Percentiles rank a stretch among this genome's conserved stretches.
phyloP scores from a whole-genome alignment of 2,888 invertebrate species.

The Coenonympha arcania region DNA sequence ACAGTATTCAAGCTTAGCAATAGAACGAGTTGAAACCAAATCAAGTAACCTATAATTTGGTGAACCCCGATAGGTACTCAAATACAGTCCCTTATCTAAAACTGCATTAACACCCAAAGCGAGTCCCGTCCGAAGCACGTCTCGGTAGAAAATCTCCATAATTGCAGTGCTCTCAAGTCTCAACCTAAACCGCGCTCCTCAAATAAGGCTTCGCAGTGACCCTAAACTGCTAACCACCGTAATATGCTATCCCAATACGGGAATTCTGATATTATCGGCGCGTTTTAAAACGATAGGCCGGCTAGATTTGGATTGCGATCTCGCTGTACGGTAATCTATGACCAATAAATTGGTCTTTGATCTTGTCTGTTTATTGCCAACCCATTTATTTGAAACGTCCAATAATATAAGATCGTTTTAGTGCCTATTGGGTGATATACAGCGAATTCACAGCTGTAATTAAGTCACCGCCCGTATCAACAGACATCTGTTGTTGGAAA shows the following conservation, averaged over 20 bases:
- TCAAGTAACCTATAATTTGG: constrained; percentile 9
- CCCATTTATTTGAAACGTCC: constrained; percentile 6
- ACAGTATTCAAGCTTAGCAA: background rate
- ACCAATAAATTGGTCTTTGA: constrained; percentile 10
- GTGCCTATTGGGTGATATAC: background rate
- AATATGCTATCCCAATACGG: constrained; percentile 33
- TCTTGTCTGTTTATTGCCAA: constrained; percentile 7
- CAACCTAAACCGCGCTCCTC: constrained; percentile 36
- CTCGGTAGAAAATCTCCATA: constrained; percentile 43
- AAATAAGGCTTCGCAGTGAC: constrained; percentile 58
- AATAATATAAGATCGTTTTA: background rate
- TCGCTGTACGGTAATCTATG: constrained; percentile 15
- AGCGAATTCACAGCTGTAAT: no score
- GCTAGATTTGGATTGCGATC: constrained; percentile 9
- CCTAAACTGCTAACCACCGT: constrained; percentile 43
- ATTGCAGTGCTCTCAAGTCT: constrained; percentile 33
- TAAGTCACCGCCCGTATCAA: background rate
- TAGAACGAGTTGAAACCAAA: constrained; percentile 2
- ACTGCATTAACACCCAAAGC: constrained; percentile 21
- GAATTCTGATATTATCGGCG: constrained; percentile 21
- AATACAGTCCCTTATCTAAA: constrained; percentile 26
- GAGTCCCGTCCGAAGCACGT: constrained; percentile 21
- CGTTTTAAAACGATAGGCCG: constrained; percentile 17
- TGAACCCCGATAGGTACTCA: background rate
- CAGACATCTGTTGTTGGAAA: background rate